Evolutionary conservation across 2,888 invertebrate genomes (phyloP), one percentile per base, ranked within the genome.

Genomic region (Brenthis daphne): DNA sequence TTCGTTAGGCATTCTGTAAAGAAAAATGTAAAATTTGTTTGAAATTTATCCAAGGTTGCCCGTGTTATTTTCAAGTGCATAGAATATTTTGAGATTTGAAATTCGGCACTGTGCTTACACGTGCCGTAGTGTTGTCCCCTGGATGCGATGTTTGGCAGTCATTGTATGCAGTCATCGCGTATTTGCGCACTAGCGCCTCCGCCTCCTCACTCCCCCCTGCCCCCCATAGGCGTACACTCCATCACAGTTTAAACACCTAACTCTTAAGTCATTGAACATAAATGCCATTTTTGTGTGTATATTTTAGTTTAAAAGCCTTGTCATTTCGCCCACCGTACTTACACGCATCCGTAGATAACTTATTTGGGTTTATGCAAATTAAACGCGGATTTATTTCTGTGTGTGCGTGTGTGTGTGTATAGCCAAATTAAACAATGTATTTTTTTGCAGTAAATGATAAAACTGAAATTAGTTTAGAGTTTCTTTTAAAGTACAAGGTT

Each of bases 61-160:
- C 2, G 14, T 51, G 51, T 43, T n/a, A 24, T 63, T 24, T 37
- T 3, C 4, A 50, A 75, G 79, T 83, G 79, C 77, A 79, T 77
- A 64, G 74, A 72, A 74, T 57, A 65, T 67, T 66, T 55, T 57
- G 66, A 56, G 50, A 47, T 54, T 67, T 77, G 68, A 43, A 87
- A 80, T 92, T 83, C 90, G 87, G 78, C 83, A 77, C 92, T 87
- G 90, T 77, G 74, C 82, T 90, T 92, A 92, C 92, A 92, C 92
- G 92, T 91, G 92, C 88, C 92, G 87, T 83, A 76, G 77, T 82
- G 83, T 85, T 85, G 84, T 87, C 82, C 79, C 84, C 85, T 88
- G 88, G 90, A 90, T 91, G 91, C 90, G 91, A 88, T 89, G 86
- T 87, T 88, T 86, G 87, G 86, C 89, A 87, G 87, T 84, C 89